Evolutionary conservation across 35 echinoderm and acorn worm genomes (phyloP).

Genomic region (Apostichopus japonicus): DNA sequence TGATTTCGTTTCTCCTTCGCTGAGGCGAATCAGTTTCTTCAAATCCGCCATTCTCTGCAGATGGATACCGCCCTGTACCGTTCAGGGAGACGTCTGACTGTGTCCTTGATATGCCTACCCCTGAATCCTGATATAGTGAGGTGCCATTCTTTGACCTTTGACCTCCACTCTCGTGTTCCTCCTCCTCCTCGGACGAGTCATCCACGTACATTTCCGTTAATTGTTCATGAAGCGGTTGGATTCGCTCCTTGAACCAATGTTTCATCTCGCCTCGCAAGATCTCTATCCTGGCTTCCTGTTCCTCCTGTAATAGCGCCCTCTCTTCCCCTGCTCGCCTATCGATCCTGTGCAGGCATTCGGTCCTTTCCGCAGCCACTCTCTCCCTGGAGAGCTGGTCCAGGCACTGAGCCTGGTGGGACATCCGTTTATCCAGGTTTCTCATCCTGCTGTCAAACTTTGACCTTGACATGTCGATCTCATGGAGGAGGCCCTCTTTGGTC

Average conservation of each 20-base stretch:
- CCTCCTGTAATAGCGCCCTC: conserved; percentile 71
- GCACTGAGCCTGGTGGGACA: conserved; percentile 89
- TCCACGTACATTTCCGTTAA: conserved; percentile 44
- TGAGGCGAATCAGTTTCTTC: background rate
- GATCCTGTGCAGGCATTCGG: conserved; percentile 89
- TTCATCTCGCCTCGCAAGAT: conserved; percentile 69
- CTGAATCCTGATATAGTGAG: conserved; percentile 45
- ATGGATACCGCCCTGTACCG: background rate
- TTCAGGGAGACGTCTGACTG: conserved; percentile 23
- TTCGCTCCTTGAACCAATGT: conserved; percentile 72
- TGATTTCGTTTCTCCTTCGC: background rate
- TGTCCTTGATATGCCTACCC: background rate
- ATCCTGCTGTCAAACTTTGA: conserved; percentile 85
- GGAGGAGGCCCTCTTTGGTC: conserved; percentile 91
- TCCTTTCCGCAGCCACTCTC: conserved; percentile 79
- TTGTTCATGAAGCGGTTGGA: conserved; percentile 78
- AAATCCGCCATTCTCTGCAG: background rate
- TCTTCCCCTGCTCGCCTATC: conserved; percentile 80
- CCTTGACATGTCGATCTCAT: conserved; percentile 85
- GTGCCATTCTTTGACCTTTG: background rate
- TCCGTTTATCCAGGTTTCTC: conserved; percentile 76
- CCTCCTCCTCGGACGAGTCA: background rate
- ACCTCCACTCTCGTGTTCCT: background rate
- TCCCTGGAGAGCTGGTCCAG: conserved; percentile 86
- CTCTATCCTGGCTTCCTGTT: conserved; percentile 68